Conservation (phyloP, 2,888 invertebrate species). For the Pseudeuparius sepicola region DNA sequence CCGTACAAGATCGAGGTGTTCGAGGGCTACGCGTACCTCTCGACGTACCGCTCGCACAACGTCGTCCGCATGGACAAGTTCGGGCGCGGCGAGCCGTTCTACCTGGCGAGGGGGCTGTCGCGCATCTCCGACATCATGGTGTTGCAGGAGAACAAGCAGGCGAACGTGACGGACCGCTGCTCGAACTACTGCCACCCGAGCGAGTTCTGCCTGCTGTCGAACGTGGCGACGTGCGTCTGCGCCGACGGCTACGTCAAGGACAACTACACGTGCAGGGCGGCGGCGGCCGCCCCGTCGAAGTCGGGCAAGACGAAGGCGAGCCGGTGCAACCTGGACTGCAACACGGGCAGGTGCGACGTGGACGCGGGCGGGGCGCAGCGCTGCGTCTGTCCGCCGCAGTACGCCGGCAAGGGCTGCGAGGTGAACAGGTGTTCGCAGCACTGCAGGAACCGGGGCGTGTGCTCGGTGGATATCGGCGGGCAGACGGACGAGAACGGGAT, state of each 20-base stretch:
- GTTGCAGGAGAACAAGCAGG: conserved; percentile 54
- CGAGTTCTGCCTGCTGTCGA: conserved; percentile 47
- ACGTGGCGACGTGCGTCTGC: conserved; percentile 35
- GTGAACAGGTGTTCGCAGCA: conserved; percentile 58
- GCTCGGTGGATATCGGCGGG: conserved; percentile 37
- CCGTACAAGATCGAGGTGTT: conserved; percentile 66
- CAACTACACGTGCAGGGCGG: conserved; percentile 36
- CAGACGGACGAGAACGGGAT: conserved; percentile 20
- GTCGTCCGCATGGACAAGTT: conserved; percentile 59
- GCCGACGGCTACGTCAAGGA: conserved; percentile 36
- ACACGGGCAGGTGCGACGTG: conserved; percentile 51
- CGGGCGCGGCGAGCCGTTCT: conserved; percentile 46
- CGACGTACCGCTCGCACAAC: conserved; percentile 52
- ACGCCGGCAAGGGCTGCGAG: conserved; percentile 57
- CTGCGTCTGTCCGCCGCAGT: conserved; percentile 56
- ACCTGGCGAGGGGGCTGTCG: conserved; percentile 45
- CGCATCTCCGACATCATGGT: conserved; percentile 55
- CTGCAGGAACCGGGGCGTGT: conserved; percentile 54
- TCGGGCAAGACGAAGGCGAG: too few species aligned
- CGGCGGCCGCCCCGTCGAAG: too few species aligned
- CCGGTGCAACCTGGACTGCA: conserved; percentile 47
- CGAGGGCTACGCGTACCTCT: conserved; percentile 59
- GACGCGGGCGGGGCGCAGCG: conserved; percentile 42
- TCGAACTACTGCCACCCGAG: conserved; percentile 48
- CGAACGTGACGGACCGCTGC: conserved; percentile 51